phyloP scores from a whole-genome alignment of 2,888 invertebrate genomes.

The Callosobruchus maculatus region DNA sequence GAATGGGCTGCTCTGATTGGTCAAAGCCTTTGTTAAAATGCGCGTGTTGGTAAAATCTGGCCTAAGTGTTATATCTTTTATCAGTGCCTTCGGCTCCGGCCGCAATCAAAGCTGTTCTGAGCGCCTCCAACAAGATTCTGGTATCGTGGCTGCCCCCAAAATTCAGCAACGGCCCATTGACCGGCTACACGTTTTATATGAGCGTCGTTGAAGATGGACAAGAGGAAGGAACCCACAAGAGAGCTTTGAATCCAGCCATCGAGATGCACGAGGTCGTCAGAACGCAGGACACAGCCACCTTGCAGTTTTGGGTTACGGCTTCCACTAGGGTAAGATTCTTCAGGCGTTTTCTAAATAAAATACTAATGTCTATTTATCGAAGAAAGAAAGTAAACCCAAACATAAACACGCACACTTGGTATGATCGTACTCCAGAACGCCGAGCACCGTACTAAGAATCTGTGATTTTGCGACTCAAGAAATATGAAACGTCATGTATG shows the following conservation, averaged over 20 bases:
- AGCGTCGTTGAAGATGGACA: conserved; percentile 73
- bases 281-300: conserved; percentile 68
- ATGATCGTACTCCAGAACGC: no score
- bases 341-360: no score
- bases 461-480: no score
- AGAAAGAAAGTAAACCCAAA: no score
- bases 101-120: conserved; percentile 85
- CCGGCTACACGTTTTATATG: conserved; percentile 81
- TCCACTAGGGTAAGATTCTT: conserved; percentile 71
- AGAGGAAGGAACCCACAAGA: conserved; percentile 75
- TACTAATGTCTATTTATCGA: no score
- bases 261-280: conserved; percentile 69
- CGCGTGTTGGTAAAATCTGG: no score
- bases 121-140: conserved; percentile 78
- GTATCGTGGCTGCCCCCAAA: conserved; percentile 88
- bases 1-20: no score
- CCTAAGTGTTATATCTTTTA: conserved; percentile 28
- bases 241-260: conserved; percentile 66
- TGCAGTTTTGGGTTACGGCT: conserved; percentile 74
- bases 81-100: conserved; percentile 85
- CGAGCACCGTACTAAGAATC: no score
- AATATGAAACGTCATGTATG: no score
- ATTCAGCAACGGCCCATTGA: conserved; percentile 78
- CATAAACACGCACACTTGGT: no score
- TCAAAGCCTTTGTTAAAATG: no score